These are phyloP conservation scores for Cherax destructor DNA, from an alignment of 1,140 invertebrate species.

Conservation along the genomic window DNA sequence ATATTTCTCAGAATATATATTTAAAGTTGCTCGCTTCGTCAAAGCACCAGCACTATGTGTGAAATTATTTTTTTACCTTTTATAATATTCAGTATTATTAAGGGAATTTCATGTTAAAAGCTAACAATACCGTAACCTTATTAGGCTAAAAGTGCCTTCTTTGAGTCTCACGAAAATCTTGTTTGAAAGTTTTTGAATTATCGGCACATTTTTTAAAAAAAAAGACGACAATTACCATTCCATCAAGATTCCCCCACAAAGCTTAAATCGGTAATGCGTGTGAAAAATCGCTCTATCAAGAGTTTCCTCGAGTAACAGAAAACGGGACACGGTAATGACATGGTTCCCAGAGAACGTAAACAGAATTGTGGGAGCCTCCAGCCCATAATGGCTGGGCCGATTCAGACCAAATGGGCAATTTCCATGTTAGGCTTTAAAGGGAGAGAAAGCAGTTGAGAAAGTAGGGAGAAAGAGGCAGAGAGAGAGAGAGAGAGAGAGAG, in stretches of 20 bases:
- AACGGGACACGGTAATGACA: neutral
- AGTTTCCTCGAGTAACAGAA: slow-evolving; percentile 7
- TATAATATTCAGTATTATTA: too few species aligned
- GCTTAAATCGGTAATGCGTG: slow-evolving; percentile 18
- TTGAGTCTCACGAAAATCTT: too few species aligned
- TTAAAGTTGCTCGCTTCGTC: too few species aligned
- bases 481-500: too few species aligned
- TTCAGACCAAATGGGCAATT: slow-evolving; percentile 20
- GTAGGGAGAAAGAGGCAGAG: too few species aligned
- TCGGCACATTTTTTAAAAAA: slow-evolving; percentile 33
- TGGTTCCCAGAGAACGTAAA: slow-evolving; percentile 8
- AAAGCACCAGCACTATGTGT: too few species aligned
- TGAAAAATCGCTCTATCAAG: slow-evolving; percentile 13
- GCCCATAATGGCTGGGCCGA: neutral
- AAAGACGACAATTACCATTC: slow-evolving; percentile 43
- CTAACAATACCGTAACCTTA: too few species aligned
- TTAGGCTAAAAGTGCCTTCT: too few species aligned
- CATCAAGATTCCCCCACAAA: neutral
- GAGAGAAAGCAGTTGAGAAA: neutral
- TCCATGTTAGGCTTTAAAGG: neutral
- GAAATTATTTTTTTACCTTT: too few species aligned
- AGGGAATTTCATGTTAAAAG: too few species aligned
- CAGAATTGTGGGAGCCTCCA: neutral
- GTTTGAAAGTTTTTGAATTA: slow-evolving; percentile 9
- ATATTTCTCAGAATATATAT: too few species aligned